Conservation (phyloP, 2,888 invertebrate genomes). For the Pilophorus perplexus region DNA sequence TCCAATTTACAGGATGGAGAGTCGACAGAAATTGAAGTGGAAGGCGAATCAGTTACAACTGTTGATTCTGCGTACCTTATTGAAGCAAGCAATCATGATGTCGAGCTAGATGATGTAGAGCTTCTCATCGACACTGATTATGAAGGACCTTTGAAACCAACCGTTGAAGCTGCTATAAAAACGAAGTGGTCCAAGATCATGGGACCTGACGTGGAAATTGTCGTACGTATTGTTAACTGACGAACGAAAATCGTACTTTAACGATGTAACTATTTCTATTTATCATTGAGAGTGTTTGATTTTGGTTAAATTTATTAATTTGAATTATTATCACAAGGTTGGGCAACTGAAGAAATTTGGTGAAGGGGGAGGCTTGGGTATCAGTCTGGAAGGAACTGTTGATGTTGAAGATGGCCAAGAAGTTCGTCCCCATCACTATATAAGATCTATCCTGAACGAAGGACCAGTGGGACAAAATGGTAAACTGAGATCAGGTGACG, state of each 20-base stretch:
- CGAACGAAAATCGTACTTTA: neutral
- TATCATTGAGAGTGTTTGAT: no score
- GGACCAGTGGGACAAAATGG: conserved; percentile 95
- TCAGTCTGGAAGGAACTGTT: conserved; percentile 96
- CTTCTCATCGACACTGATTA: conserved; percentile 55
- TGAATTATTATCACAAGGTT: no score
- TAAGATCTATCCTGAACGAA: conserved; percentile 93
- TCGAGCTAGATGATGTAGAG: conserved; percentile 60
- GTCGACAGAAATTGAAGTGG: conserved; percentile 71
- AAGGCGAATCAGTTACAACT: conserved; percentile 76
- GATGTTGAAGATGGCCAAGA: conserved; percentile 97
- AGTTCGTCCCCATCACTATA: conserved; percentile 97
- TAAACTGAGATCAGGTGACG: conserved; percentile 88
- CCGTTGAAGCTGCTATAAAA: conserved; percentile 68
- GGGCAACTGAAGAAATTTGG: conserved; percentile 89
- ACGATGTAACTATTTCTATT: neutral
- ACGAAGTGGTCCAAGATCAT: conserved; percentile 81
- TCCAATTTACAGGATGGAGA: conserved; percentile 69
- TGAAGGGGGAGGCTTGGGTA: conserved; percentile 90
- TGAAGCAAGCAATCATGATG: conserved; percentile 62
- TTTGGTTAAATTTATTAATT: no score
- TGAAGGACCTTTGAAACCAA: conserved; percentile 66
- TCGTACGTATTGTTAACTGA: conserved; percentile 63
- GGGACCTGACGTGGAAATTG: conserved; percentile 74
- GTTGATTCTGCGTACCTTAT: conserved; percentile 70